phyloP scores from a whole-genome alignment of 2,113 vertebrate genomes.

The Sylvietta virens region DNA sequence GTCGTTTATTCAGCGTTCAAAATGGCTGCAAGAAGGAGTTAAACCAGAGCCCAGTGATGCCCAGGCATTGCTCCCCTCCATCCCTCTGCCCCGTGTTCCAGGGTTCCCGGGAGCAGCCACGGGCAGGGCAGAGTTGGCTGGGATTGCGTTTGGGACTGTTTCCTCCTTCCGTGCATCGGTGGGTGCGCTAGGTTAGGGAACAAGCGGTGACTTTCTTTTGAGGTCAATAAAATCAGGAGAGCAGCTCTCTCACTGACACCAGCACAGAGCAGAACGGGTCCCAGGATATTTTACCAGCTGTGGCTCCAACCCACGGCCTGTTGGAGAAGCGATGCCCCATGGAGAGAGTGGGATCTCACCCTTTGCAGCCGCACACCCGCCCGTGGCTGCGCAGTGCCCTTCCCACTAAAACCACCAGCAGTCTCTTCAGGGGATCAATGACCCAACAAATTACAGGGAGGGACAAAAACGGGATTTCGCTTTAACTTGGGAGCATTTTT shows the following conservation, averaged over 20 bases:
- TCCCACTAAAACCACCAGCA: not conserved
- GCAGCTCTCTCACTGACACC: not conserved
- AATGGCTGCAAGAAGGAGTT: not conserved
- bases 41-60: not conserved
- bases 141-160: not conserved
- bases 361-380: accelerated
- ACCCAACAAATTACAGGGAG: not conserved
- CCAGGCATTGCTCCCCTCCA: not conserved
- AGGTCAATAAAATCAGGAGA: not conserved
- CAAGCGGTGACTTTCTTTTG: not conserved
- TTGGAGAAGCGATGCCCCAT: accelerated
- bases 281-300: not conserved
- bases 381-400: not conserved
- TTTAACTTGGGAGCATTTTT: not conserved
- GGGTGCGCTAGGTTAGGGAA: not conserved
- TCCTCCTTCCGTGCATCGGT: not conserved
- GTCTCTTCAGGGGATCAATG: not conserved
- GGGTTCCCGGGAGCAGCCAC: accelerated
- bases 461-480: not conserved
- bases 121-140: not conserved
- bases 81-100: not conserved
- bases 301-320: not conserved
- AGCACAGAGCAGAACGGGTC: not conserved
- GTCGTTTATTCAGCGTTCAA: not conserved
- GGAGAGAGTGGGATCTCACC: not conserved